These are phyloP conservation scores for Myocastor coypus DNA, from an alignment of 2,113 vertebrate genomes.

Conservation along the genomic window DNA sequence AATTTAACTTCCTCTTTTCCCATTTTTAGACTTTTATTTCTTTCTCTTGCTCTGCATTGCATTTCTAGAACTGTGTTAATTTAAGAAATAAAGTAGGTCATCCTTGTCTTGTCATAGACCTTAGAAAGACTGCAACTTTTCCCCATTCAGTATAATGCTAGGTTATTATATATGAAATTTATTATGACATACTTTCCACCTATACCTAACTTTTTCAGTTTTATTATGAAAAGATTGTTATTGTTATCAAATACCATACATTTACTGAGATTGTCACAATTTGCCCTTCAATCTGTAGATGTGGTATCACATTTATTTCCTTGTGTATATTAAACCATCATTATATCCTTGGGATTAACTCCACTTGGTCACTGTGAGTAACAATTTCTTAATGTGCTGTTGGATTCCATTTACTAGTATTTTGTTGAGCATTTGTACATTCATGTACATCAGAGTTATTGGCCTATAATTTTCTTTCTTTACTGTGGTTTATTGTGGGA, in stretches of 20 bases:
- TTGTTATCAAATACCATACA: neutral
- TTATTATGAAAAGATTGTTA: no score
- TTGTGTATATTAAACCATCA: neutral
- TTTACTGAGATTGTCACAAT: no score
- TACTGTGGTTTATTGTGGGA: neutral
- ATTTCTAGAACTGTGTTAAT: neutral
- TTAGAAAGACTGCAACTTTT: neutral
- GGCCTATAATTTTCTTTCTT: neutral
- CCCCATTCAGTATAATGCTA: neutral
- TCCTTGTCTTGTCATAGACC: no score
- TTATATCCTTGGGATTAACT: neutral
- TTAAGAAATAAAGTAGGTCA: neutral
- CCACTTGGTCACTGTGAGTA: neutral
- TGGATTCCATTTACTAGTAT: neutral
- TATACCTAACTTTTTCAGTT: neutral
- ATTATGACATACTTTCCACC: neutral
- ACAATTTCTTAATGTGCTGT: neutral
- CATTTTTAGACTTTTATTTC: neutral
- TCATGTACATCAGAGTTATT: neutral
- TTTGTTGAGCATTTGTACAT: neutral
- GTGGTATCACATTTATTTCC: neutral
- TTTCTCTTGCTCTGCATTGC: neutral
- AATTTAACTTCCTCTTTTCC: neutral
- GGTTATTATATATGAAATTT: neutral
- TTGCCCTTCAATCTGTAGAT: neutral